Percentiles rank a stretch among this genome's conserved stretches.
Evolutionary conservation across 1,140 invertebrate genomes (phyloP).

Genomic region (Apis mellifera): Amel_HAv3.1 CM009932.2:2637501-2638000

Average conservation of each 20-base stretch:
- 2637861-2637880: slow-evolving; percentile 15
- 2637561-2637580: no score
- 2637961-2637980: neutral
- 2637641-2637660: no score
- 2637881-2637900: slow-evolving; percentile 37
- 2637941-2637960: neutral
- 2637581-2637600: no score
- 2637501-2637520: no score
- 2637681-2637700: neutral
- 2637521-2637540: no score
- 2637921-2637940: neutral
- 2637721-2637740: neutral
- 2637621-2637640: no score
- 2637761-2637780: slow-evolving; percentile 27
- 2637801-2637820: slow-evolving; percentile 50
- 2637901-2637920: slow-evolving; percentile 39
- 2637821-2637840: slow-evolving; percentile 21
- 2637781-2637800: slow-evolving; percentile 31
- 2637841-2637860: slow-evolving; percentile 45
- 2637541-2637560: no score
- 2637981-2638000: neutral
- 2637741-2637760: slow-evolving; percentile 22
- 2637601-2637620: no score
- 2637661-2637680: no score
- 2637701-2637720: neutral